These are phyloP conservation scores for Bos indicus DNA, from an alignment of 2,113 vertebrate genomes.

Conservation along the genomic window DNA sequence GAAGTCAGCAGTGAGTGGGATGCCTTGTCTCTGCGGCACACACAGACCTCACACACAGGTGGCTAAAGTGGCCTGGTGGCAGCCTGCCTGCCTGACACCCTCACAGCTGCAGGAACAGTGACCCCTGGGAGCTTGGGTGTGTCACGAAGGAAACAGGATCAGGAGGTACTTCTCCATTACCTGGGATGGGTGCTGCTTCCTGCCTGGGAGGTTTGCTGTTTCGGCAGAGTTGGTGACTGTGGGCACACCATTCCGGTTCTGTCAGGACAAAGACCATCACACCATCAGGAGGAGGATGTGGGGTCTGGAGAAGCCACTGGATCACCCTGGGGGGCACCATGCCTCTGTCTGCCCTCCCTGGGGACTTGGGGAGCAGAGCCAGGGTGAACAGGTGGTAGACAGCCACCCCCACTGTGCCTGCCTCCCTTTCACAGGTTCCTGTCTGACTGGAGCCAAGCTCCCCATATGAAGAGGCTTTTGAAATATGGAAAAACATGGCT, in stretches of 20 bases:
- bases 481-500: neutral
- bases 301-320: neutral
- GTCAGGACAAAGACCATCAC: conserved; percentile 35
- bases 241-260: conserved; percentile 85
- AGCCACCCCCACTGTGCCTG: neutral
- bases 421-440: too few relatives aligned
- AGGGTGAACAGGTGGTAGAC: neutral
- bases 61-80: too few relatives aligned
- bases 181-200: conserved; percentile 85
- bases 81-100: neutral
- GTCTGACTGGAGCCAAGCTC: rapidly evolving
- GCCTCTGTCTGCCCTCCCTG: neutral
- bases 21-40: neutral
- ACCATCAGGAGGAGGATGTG: neutral
- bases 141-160: neutral
- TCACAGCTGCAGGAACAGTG: neutral
- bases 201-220: conserved; percentile 75
- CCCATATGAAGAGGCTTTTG: neutral
- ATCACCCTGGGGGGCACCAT: rapidly evolving
- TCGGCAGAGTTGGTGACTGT: conserved; percentile 74
- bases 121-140: neutral
- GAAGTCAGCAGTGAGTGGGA: neutral
- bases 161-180: conserved; percentile 70
- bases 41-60: neutral
- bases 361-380: neutral